These are phyloP conservation scores for Malurus melanocephalus DNA, from an alignment of 2,113 vertebrate species.

Conservation along the genomic window DNA sequence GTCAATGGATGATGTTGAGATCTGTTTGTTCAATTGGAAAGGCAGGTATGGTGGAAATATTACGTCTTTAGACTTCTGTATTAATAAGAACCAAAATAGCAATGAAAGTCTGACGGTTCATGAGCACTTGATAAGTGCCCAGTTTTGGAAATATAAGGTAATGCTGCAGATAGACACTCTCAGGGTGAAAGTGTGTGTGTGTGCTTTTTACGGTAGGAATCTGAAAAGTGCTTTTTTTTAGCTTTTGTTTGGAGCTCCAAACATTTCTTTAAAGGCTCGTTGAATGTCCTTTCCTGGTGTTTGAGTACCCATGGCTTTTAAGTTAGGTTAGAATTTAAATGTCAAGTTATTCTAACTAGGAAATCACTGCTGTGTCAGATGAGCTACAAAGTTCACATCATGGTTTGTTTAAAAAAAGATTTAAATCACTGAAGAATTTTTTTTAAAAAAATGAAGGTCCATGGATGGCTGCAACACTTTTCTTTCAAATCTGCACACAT, in stretches of 20 bases:
- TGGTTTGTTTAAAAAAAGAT: neutral
- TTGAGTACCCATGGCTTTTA: neutral
- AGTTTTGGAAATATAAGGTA: neutral
- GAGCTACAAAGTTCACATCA: neutral
- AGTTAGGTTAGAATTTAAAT: neutral
- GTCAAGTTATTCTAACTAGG: neutral
- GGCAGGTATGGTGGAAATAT: conserved; percentile 32
- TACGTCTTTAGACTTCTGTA: neutral
- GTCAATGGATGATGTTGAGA: conserved; percentile 43
- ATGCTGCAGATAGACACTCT: neutral
- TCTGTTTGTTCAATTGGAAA: conserved; percentile 42
- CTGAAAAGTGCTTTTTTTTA: neutral
- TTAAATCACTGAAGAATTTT: neutral
- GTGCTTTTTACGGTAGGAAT: neutral
- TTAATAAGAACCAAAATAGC: neutral
- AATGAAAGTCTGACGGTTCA: neutral
- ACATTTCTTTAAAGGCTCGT: neutral
- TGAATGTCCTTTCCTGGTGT: neutral
- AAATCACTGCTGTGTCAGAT: neutral
- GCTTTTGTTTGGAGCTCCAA: neutral
- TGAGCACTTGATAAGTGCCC: neutral
- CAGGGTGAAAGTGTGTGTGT: neutral
- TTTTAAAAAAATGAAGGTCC: neutral
- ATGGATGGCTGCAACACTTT: neutral
- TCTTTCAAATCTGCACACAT: neutral